Base-by-base conservation (phyloP, 2,888 invertebrate genomes). In the Halictus quadricinctus region DNA sequence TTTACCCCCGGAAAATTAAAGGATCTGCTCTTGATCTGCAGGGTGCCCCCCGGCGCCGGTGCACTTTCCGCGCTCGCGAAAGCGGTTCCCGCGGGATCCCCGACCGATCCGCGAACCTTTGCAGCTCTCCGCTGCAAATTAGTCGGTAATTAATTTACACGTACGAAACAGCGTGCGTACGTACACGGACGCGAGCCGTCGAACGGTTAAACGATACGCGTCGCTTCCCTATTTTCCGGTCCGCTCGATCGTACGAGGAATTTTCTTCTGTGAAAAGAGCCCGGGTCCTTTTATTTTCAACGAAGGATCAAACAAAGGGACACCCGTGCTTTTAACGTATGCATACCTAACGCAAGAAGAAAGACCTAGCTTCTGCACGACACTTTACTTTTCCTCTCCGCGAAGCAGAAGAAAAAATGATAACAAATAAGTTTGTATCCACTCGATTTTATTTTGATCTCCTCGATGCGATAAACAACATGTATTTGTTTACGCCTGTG, bases 1-100 rank as follows among this genome's bases (percentile, higher is more conserved):
- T 79, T 79, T 79, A 69, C 73, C 76, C 58, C 6, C n/a, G n/a
- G 18, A 76, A 79, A 73, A 83, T 73, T 73, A 79, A 76, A 76
- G 69, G 72, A 69, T 85, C 79, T 76, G n/a, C 69, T 69, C 54
- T 60, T 58, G 72, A 66, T 72, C 73, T 48, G 58, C n/a, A n/a
- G 70, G n/a, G 21, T 13, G 36, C 18, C 25, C 58, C 60, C 29
- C 29, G 0, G 0, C 29, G 0, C 29, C 29, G n/a, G 54, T 60
- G 36, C 41, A 50, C n/a, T 70, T 1, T 64, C 21, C 18, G 36
- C 7, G 10, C 43, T 13, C 36, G 36, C 13, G 50, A 60, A 72
- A 72, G 6, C 70, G n/a, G 15, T 21, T 43, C 12, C 15, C 18
- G n/a, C n/a, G 18, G 48, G 60, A 78, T 81, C 43, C 12, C 10